Evolutionary conservation across 2,888 invertebrate genomes (phyloP), one percentile per base, ranked within the genome.

Genomic region (Apotomis turbidana): DNA sequence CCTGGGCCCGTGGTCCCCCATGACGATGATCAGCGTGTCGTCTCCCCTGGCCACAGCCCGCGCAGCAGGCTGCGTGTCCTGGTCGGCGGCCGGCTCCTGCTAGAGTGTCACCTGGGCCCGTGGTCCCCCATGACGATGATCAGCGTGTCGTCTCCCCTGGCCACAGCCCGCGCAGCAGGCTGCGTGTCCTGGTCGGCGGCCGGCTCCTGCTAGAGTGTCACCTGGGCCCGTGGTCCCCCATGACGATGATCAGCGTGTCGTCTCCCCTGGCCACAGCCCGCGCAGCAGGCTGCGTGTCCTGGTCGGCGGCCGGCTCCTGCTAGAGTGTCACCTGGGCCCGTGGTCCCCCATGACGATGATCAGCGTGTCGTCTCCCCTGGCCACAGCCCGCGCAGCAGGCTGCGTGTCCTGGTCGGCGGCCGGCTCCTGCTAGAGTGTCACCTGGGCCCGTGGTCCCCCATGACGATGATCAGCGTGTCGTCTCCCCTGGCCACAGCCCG

Each of bases 291-390:
- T 2, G 15, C 27, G 27, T 27, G 27, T 27, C 27, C 27, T 27
- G 27, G 27, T 27, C 27, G 27, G 27, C 27, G 27, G 27, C 27
- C 2, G 44, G 8, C 44, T 5, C 6, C 44, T 6, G 44, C 44
- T 44, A 0, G 44, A 5, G 44, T 44, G 44, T 44, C 44, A 44
- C 44, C 44, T 44, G 44, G 44, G 44, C 44, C 44, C 44, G 44
- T 44, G 44, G 44, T 44, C 44, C 6, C 44, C 44, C 44, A 44
- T 44, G 44, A 44, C 44, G 4, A 44, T 1, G 44, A 44, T 4
- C 4, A 99, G 83, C 0, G 98, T 97, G 78, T 97, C 95, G 75
- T 98, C 95, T 15, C 98, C 89, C 95, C 88, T 0, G 96, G 95
- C 0, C 92, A 91, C 15, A 98, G 88, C 51, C 93, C 88, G 60